Conservation (phyloP, 2,113 vertebrate genomes). For the Callipepla californica region DNA sequence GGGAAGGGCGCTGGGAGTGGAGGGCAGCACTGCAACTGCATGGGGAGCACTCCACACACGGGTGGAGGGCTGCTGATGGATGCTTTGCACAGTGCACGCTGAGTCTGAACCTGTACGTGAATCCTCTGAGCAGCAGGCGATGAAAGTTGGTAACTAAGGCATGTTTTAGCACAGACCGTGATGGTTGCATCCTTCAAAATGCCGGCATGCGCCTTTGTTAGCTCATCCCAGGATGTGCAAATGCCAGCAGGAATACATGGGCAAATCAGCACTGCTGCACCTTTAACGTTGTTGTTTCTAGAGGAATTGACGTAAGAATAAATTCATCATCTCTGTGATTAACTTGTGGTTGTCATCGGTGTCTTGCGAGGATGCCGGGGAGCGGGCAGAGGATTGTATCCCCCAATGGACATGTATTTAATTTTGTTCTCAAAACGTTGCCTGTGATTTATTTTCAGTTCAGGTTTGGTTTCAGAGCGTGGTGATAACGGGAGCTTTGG, state of each 20-base stretch:
- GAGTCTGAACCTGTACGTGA: not conserved
- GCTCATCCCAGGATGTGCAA: constrained; percentile 37
- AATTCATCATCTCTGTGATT: constrained; percentile 64
- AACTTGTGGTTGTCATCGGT: constrained; percentile 54
- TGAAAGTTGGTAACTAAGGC: not conserved
- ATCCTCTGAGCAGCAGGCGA: not conserved
- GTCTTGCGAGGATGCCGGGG: constrained; percentile 6
- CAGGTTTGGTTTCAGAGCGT: rapidly evolving
- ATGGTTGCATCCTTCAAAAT: constrained; percentile 59
- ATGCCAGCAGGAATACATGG: constrained; percentile 15
- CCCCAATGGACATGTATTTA: not conserved
- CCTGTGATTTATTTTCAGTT: not conserved
- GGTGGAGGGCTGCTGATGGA: not conserved
- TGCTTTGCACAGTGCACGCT: not conserved
- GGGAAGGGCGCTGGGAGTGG: not conserved
- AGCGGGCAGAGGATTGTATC: not conserved
- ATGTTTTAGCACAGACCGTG: not conserved
- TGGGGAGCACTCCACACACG: not conserved
- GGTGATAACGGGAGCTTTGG: constrained; percentile 20
- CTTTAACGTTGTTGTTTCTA: constrained; percentile 19
- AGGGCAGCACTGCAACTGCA: not conserved
- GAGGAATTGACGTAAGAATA: constrained; percentile 47
- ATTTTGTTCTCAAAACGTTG: not conserved
- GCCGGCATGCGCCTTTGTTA: constrained; percentile 55
- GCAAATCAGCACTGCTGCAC: constrained; percentile 37